Evolutionary conservation across 1,140 invertebrate genomes (phyloP).

Genomic region (Chrysomallon squamiferum): DNA sequence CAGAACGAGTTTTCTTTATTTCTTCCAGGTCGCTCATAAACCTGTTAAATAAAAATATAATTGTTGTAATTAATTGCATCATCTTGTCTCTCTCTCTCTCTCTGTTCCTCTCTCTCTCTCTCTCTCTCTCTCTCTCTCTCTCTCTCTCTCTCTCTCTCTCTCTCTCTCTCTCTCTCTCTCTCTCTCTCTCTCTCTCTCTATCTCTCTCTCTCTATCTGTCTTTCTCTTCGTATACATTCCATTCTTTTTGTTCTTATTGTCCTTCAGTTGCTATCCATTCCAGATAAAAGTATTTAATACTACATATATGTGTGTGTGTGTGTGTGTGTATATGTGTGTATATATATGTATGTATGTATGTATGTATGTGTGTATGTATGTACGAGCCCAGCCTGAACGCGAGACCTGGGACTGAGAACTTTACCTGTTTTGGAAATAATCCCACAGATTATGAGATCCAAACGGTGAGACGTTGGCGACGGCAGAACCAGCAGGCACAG

Average conservation of each 20-base stretch:
- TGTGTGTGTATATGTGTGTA: neutral
- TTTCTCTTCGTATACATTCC: too few species aligned
- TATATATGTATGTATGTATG: neutral
- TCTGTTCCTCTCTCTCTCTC: too few species aligned
- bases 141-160: too few species aligned
- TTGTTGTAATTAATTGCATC: neutral
- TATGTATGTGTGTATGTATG: neutral
- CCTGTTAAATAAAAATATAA: neutral
- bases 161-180: too few species aligned
- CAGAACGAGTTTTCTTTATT: neutral
- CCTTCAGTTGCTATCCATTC: neutral
- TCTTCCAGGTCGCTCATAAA: neutral
- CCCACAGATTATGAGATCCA: neutral
- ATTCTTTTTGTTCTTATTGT: too few species aligned
- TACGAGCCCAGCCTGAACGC: too few species aligned
- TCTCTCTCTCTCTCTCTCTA: too few species aligned
- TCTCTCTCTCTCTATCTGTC: too few species aligned
- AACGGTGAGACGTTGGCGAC: neutral
- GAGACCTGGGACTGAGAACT: too few species aligned
- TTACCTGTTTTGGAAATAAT: conserved; percentile 2
- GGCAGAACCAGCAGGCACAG: too few species aligned
- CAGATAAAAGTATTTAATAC: neutral
- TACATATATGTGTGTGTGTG: neutral
- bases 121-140: too few species aligned
- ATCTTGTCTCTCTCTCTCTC: too few species aligned